Conservation (phyloP, 2,797 vertebrate species). For the Sorex maritimensis region DNA sequence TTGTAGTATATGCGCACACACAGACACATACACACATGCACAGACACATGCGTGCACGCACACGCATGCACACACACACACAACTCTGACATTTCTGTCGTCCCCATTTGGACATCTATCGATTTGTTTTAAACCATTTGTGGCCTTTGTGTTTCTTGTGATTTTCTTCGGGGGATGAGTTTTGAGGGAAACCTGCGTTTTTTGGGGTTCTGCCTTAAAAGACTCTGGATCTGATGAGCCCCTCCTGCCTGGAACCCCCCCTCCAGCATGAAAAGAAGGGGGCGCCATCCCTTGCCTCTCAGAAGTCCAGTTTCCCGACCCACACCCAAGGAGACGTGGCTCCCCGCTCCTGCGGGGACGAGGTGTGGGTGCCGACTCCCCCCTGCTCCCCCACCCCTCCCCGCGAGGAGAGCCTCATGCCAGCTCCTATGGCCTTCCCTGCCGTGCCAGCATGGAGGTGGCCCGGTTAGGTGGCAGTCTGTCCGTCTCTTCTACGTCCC, state of each 20-base stretch:
- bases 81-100: background rate
- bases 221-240: background rate
- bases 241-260: background rate
- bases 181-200: slow-evolving; percentile 10
- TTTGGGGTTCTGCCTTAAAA: background rate
- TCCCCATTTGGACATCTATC: background rate
- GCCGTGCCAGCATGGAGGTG: too few species aligned
- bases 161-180: slow-evolving; percentile 25
- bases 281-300: background rate
- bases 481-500: too few species aligned
- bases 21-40: too few species aligned
- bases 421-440: too few species aligned
- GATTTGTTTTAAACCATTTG: slow-evolving; percentile 5
- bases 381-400: too few species aligned
- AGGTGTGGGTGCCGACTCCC: too few species aligned
- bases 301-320: background rate
- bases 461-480: too few species aligned
- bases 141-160: slow-evolving; percentile 6
- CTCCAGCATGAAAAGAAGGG: background rate
- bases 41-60: too few species aligned
- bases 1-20: too few species aligned
- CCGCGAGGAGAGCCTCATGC: too few species aligned
- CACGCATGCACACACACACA: too few species aligned
- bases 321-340: background rate
- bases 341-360: too few species aligned